These are phyloP conservation scores for Hyperoodon ampullatus DNA, from an alignment of 2,113 vertebrate species.

Conservation along the genomic window DNA sequence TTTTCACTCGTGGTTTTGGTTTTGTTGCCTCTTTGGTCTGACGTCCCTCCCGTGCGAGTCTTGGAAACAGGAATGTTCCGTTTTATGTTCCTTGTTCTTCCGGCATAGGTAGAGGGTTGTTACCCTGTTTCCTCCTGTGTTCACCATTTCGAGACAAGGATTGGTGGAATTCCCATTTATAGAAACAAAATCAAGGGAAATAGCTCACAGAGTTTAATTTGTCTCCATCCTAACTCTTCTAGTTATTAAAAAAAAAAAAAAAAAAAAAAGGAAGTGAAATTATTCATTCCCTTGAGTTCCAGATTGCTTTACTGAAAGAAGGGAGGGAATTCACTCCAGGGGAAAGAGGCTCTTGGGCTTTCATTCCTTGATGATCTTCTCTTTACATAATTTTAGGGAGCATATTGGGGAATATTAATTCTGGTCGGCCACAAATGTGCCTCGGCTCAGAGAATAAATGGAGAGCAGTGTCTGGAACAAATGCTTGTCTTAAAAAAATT, in stretches of 20 bases:
- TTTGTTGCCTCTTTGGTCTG: neutral
- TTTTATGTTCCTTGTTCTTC: neutral
- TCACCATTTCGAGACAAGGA: neutral
- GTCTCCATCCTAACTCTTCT: neutral
- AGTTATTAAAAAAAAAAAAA: neutral
- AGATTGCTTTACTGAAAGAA: neutral
- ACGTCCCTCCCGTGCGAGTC: neutral
- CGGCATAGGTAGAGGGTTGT: fast-evolving
- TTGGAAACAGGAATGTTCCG: neutral
- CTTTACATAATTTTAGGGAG: neutral
- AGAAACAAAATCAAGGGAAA: neutral
- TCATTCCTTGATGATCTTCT: neutral
- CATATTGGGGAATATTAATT: neutral
- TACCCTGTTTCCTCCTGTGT: fast-evolving
- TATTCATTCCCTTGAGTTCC: too few relatives aligned
- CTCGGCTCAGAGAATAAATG: neutral
- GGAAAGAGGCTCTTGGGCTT: neutral
- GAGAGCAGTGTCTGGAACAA: neutral
- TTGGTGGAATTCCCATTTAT: neutral
- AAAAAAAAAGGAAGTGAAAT: neutral
- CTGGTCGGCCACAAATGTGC: neutral
- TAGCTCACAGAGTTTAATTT: neutral
- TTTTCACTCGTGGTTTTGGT: neutral
- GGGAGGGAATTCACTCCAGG: neutral
- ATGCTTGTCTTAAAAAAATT: slow-evolving; percentile 52